Percentiles rank a stretch among this genome's conserved stretches.
Evolutionary conservation across 2,888 invertebrate genomes (phyloP).

Genomic region (Cryptocephalus moraei): DNA sequence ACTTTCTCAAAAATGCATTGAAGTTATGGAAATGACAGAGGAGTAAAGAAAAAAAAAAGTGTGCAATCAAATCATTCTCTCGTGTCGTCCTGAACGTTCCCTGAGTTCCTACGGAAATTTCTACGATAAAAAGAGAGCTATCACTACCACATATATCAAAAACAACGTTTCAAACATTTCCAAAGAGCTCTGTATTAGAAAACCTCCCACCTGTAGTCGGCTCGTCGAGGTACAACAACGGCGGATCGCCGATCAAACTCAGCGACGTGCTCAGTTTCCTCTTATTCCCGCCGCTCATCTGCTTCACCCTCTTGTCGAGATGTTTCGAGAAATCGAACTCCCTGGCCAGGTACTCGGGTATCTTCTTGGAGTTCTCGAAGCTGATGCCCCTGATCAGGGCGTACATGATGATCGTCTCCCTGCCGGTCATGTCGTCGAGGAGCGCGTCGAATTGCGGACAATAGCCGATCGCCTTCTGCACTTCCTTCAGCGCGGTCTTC

Average conservation of each 20-base stretch:
- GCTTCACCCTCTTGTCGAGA: conserved; percentile 37
- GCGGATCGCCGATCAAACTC: conserved; percentile 45
- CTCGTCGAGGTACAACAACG: conserved; percentile 43
- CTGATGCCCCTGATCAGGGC: conserved; percentile 41
- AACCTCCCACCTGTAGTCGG: conserved; percentile 42
- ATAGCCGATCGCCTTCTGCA: conserved; percentile 47
- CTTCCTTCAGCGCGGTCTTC: conserved; percentile 43
- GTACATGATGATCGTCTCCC: conserved; percentile 44
- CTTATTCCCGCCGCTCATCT: conserved; percentile 46
- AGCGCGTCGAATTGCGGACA: conserved; percentile 50
- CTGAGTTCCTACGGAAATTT: too few relatives aligned
- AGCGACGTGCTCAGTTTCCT: conserved; percentile 46
- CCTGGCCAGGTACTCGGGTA: conserved; percentile 33
- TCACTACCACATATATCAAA: too few relatives aligned
- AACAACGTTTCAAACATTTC: too few relatives aligned
- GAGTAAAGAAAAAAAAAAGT: too few relatives aligned
- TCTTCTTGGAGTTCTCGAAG: conserved; percentile 21
- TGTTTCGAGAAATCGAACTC: conserved; percentile 38
- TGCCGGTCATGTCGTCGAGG: conserved; percentile 44
- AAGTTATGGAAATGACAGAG: too few relatives aligned
- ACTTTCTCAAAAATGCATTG: too few relatives aligned
- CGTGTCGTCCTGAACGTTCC: too few relatives aligned
- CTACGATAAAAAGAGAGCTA: too few relatives aligned
- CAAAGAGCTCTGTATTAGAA: too few relatives aligned
- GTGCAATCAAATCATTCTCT: too few relatives aligned